Percentiles rank a stretch among this genome's conserved stretches.
These are phyloP conservation scores for Lepidurus packardi DNA, from an alignment of 1,140 invertebrate genomes.

Conservation along the genomic window DNA sequence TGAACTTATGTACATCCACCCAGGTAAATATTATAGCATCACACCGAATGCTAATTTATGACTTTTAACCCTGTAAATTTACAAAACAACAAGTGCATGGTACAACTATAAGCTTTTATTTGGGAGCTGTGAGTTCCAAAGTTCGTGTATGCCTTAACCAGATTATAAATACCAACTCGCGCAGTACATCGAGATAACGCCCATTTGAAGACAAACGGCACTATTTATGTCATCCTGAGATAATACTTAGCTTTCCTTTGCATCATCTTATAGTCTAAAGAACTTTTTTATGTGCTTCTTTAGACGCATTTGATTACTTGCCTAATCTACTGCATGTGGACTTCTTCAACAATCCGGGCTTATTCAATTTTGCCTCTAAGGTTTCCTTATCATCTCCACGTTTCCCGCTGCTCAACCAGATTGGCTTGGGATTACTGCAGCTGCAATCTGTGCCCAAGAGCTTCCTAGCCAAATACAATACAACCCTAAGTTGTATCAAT, in stretches of 20 bases:
- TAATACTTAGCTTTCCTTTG: no score
- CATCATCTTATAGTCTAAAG: no score
- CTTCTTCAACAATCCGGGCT: slow-evolving; percentile 34
- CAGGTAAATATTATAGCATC: slow-evolving; percentile 30
- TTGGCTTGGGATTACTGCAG: slow-evolving; percentile 31
- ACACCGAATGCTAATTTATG: no score
- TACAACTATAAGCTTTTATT: not conserved
- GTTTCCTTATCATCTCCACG: not conserved
- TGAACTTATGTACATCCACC: slow-evolving; percentile 31
- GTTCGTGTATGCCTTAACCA: not conserved
- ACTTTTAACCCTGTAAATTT: no score
- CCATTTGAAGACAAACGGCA: not conserved
- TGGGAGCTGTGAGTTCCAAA: not conserved
- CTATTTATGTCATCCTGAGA: no score
- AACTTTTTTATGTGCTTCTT: slow-evolving; percentile 2
- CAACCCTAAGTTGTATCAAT: slow-evolving; percentile 24
- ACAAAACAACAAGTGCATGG: no score
- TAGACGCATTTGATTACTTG: slow-evolving; percentile 31
- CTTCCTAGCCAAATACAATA: slow-evolving; percentile 21
- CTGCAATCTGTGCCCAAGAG: slow-evolving; percentile 26
- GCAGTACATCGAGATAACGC: not conserved
- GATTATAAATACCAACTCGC: not conserved
- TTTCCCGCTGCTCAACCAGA: slow-evolving; percentile 6
- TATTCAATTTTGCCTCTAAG: not conserved
- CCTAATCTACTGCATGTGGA: slow-evolving; percentile 31